phyloP scores from a whole-genome alignment of 2,888 invertebrate genomes.

The Liposcelis brunnea region DNA sequence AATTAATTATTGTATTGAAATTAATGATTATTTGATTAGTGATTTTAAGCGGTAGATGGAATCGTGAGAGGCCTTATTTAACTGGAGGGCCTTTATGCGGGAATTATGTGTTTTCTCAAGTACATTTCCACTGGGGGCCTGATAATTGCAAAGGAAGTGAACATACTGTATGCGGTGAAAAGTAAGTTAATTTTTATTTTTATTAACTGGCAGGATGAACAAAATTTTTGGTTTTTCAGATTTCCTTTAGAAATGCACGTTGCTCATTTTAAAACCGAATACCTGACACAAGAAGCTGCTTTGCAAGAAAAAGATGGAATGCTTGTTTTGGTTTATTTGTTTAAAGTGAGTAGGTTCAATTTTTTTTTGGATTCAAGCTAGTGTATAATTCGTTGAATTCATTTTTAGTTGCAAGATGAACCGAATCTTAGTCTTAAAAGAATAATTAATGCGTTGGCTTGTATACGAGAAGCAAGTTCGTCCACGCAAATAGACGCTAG shows the following conservation, averaged over 20 bases:
- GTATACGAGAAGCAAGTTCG: conserved; percentile 33
- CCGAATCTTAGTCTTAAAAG: conserved; percentile 20
- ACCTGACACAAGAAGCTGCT: conserved; percentile 40
- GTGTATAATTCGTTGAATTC: not conserved
- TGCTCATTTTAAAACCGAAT: conserved; percentile 38
- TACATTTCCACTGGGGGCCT: conserved; percentile 51
- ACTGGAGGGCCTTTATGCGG: conserved; percentile 39
- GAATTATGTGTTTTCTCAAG: conserved; percentile 43
- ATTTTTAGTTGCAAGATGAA: not conserved
- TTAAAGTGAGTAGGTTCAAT: conserved; percentile 27
- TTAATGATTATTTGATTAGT: conserved; percentile 26
- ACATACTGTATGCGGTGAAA: conserved; percentile 36
- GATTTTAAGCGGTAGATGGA: conserved; percentile 44
- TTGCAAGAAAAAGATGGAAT: conserved; percentile 36
- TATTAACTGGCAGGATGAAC: not conserved
- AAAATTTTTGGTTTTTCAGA: too few relatives aligned
- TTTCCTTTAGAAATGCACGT: conserved; percentile 47
- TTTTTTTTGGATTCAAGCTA: too few relatives aligned
- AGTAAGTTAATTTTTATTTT: conserved; percentile 16
- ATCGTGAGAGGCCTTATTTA: conserved; percentile 37
- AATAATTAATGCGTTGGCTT: conserved; percentile 31
- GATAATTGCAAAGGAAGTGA: conserved; percentile 44
- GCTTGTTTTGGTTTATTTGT: conserved; percentile 39
- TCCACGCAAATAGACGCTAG: conserved; percentile 37
- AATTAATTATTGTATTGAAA: too few relatives aligned